Conservation (phyloP, 2,113 vertebrate genomes). For the Columba livia region DNA sequence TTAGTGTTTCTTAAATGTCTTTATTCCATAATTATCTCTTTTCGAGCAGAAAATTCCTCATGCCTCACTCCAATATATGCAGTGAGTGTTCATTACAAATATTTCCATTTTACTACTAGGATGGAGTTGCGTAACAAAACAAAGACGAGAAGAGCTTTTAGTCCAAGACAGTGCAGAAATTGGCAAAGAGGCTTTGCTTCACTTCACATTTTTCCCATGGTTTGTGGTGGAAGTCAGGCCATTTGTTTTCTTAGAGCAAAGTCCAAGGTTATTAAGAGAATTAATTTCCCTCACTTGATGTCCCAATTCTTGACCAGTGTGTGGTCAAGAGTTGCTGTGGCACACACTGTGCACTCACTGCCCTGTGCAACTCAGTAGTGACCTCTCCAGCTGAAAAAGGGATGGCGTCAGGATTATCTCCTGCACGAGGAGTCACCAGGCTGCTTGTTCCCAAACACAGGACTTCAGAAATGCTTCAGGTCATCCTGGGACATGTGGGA, state of each 20-base stretch:
- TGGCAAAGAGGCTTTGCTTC: background rate
- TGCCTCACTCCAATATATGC: background rate
- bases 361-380: constrained; percentile 41
- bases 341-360: background rate
- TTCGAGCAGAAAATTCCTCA: constrained; percentile 1
- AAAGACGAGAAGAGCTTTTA: background rate
- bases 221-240: background rate
- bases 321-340: background rate
- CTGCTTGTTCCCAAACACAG: background rate
- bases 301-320: constrained; percentile 1
- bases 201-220: constrained; percentile 20
- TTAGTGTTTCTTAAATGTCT: background rate
- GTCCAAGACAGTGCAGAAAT: background rate
- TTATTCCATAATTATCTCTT: constrained; percentile 3
- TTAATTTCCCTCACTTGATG: background rate
- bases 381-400: constrained; percentile 53
- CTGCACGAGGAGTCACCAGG: background rate
- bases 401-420: background rate
- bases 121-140: background rate
- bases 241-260: constrained; percentile 5
- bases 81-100: background rate
- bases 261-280: constrained; percentile 14
- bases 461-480: background rate
- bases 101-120: background rate
- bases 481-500: background rate